phyloP scores from a whole-genome alignment of 2,888 invertebrate genomes.

The Orchesellides sinensis region DNA sequence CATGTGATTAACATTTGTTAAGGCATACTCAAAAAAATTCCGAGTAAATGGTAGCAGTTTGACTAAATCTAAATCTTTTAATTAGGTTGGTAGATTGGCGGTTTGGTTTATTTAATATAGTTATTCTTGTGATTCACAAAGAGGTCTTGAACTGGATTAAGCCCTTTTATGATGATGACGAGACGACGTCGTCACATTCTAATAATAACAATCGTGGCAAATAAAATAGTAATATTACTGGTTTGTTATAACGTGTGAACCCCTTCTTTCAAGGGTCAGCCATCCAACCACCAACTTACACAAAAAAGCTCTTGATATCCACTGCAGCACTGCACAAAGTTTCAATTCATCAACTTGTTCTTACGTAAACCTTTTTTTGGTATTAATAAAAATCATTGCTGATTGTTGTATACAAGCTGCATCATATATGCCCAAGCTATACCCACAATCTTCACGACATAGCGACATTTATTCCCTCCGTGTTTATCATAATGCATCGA shows the following conservation, averaged over 20 bases:
- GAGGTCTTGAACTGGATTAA: slow-evolving; percentile 33
- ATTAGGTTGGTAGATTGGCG: background rate
- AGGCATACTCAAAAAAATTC: too few species aligned
- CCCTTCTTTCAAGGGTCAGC: background rate
- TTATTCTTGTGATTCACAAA: slow-evolving; percentile 20
- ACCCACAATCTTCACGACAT: background rate
- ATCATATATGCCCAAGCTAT: background rate
- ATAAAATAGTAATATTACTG: slow-evolving; percentile 17
- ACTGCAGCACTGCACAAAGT: background rate
- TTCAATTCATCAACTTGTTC: background rate
- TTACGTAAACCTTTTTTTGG: background rate
- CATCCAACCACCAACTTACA: background rate
- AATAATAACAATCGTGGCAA: slow-evolving; percentile 14
- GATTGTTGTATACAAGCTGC: background rate
- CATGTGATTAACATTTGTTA: too few species aligned
- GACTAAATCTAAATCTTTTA: background rate
- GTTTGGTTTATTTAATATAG: slow-evolving; percentile 27
- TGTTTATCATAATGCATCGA: slow-evolving; percentile 39
- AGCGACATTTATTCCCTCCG: slow-evolving; percentile 23
- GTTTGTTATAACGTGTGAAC: slow-evolving; percentile 19
- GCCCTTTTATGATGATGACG: slow-evolving; percentile 20
- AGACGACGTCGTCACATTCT: slow-evolving; percentile 43
- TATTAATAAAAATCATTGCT: background rate
- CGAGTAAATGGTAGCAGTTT: too few species aligned
- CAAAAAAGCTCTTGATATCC: background rate